These are phyloP conservation scores for Prinia subflava DNA, from an alignment of 2,113 vertebrate genomes.

Conservation along the genomic window DNA sequence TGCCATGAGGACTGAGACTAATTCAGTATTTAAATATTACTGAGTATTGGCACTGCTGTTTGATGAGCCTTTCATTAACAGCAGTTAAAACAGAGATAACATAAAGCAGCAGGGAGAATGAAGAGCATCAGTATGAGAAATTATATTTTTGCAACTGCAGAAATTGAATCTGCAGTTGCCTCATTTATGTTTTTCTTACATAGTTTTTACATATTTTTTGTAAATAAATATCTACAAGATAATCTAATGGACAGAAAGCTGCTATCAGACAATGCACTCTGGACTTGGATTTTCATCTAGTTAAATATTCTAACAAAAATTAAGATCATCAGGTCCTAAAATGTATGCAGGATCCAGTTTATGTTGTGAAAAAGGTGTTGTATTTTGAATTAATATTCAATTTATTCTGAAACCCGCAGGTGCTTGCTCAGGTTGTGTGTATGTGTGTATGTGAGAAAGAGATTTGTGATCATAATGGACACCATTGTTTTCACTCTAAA, in stretches of 20 bases:
- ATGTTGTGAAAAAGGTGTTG: background rate
- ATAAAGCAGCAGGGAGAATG: conserved; percentile 31
- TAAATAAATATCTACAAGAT: background rate
- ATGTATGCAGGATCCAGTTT: background rate
- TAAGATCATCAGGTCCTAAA: background rate
- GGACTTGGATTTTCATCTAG: background rate
- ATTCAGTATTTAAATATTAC: conserved; percentile 21
- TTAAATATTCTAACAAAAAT: background rate
- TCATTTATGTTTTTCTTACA: background rate
- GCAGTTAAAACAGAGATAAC: conserved; percentile 36
- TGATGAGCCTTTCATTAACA: conserved; percentile 50
- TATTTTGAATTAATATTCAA: background rate
- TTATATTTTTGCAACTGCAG: background rate
- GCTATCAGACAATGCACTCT: background rate
- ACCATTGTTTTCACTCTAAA: background rate
- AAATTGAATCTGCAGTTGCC: conserved; percentile 11
- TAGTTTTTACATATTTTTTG: background rate
- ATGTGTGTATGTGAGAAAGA: background rate
- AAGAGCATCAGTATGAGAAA: background rate
- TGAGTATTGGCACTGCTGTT: background rate
- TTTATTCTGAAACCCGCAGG: background rate
- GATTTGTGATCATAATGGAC: background rate
- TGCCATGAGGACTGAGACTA: background rate
- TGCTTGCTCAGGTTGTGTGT: background rate
- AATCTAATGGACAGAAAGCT: background rate